These are phyloP conservation scores for Lynx canadensis DNA, from an alignment of 2,113 vertebrate species.

Conservation along the genomic window DNA sequence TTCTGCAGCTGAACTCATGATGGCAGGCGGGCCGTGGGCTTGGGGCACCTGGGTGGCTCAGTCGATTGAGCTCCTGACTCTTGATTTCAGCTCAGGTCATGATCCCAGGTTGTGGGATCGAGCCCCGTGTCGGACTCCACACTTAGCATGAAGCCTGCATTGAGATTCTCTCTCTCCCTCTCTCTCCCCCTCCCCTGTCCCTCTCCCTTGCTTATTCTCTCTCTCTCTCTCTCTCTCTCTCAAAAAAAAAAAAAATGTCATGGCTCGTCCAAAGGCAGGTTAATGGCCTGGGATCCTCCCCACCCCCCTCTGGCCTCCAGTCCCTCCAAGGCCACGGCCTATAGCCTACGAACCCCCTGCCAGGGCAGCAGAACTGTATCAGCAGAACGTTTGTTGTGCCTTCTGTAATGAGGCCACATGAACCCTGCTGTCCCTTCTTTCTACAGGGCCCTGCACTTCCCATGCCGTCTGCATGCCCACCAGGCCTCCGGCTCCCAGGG, in stretches of 20 bases:
- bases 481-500: not conserved
- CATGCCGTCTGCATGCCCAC: rapidly evolving
- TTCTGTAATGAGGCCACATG: rapidly evolving
- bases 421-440: not conserved
- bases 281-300: rapidly evolving
- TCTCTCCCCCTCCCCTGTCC: no score
- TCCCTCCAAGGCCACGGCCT: rapidly evolving
- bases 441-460: not conserved
- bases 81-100: no score
- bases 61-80: no score
- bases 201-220: no score
- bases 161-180: no score
- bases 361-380: not conserved
- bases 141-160: no score
- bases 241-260: no score
- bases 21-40: rapidly evolving
- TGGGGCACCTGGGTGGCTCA: no score
- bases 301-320: rapidly evolving
- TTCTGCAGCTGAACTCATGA: not conserved
- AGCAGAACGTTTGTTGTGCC: not conserved
- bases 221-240: no score
- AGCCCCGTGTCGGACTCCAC: no score
- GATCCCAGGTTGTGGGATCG: no score
- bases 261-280: not conserved
- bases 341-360: rapidly evolving